Conservation (phyloP, 2,113 vertebrate genomes). For the Calidris pugnax region DNA sequence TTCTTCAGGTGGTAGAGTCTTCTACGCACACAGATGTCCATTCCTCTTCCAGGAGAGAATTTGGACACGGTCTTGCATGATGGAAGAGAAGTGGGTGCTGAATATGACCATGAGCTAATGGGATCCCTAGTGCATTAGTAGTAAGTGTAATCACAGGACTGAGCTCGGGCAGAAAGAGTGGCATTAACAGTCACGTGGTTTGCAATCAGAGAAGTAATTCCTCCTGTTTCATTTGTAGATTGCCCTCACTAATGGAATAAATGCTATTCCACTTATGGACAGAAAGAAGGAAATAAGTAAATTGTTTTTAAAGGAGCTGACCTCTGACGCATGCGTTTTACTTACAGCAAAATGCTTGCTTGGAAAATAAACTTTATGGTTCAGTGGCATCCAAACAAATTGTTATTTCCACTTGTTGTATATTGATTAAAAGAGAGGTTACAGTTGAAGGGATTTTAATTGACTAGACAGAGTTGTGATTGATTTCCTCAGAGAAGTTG, state of each 20-base stretch:
- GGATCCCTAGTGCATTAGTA: background rate
- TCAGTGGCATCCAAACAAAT: background rate
- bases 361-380: background rate
- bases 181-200: background rate
- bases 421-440: background rate
- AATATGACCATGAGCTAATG: background rate
- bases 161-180: background rate
- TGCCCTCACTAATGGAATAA: background rate
- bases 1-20: background rate
- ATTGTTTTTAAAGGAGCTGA: conserved; percentile 1
- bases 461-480: background rate
- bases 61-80: background rate
- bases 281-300: conserved; percentile 28
- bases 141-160: background rate
- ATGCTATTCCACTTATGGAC: background rate
- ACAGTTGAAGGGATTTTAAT: background rate
- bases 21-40: background rate
- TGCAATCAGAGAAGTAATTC: background rate
- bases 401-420: background rate
- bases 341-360: background rate
- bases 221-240: background rate
- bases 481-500: background rate
- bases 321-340: background rate
- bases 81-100: background rate
- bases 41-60: background rate